A percentile compares a stretch with the other conserved stretches of the same genome.
Conservation (phyloP, 1,140 invertebrate species). For the Drosophila serrata region DNA sequence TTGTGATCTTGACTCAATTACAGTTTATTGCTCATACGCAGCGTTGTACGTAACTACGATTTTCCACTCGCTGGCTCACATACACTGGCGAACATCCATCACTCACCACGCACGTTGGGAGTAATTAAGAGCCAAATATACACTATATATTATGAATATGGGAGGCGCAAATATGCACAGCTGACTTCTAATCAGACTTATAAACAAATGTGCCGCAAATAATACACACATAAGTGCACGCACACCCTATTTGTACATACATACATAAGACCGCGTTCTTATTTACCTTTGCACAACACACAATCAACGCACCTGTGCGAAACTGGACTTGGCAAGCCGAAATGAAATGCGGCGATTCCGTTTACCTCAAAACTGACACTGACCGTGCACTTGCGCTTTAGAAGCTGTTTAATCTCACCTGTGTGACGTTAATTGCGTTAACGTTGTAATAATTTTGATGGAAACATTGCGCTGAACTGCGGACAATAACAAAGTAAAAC, state of each 20-base stretch:
- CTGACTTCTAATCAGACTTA: constrained; percentile 68
- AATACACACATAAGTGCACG: neutral
- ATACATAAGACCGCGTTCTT: constrained; percentile 12
- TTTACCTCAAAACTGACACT: neutral
- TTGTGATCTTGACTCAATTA: constrained; percentile 65
- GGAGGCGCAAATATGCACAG: constrained; percentile 67
- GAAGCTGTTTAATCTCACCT: neutral
- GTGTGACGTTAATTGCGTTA: constrained; percentile 3
- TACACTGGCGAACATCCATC: neutral
- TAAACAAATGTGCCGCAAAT: constrained; percentile 37
- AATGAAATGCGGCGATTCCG: neutral
- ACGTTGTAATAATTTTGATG: constrained; percentile 11
- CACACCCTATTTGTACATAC: neutral
- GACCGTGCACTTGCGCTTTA: neutral
- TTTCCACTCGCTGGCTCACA: constrained; percentile 43
- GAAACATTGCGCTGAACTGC: neutral
- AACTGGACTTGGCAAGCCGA: neutral
- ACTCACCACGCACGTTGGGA: neutral
- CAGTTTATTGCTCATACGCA: constrained; percentile 67
- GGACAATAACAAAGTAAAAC: constrained; percentile 25
- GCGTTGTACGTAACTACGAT: constrained; percentile 47
- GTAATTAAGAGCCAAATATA: constrained; percentile 47
- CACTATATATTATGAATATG: constrained; percentile 35
- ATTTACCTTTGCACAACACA: constrained; percentile 26
- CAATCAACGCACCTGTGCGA: constrained; percentile 39